Evolutionary conservation across 2,113 vertebrate genomes (phyloP), one percentile per base, ranked within the genome.

Genomic region (Merops nubicus): DNA sequence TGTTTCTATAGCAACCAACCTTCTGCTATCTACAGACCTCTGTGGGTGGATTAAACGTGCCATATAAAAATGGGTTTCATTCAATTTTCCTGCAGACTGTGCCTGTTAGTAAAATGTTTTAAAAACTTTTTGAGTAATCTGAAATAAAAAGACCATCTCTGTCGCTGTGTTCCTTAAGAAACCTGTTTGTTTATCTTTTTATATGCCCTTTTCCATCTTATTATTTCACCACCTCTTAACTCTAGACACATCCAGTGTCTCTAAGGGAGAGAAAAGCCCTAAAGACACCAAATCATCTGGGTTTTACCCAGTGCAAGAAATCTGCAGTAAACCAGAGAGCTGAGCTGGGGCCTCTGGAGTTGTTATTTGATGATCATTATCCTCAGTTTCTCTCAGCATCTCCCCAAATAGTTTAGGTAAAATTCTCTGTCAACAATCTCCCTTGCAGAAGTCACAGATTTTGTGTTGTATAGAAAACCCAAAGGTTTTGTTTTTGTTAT

Each of bases 1-100:
- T 1, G 88, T 91, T 96, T 89, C 91, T 85, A 85, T 87, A 91
- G 91, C 78, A 92, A 93, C 88, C 43, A 92, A 20, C 47, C 36
- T 74, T 69, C 54, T 84, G 40, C 50, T 89, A 54, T 78, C 89
- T 88, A 29, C 83, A 42, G 51, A 69, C 48, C 50, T 96, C 53
- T 80, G 11, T 47, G 42, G n/a, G 48, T 72, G 53, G 72, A 88
- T 95, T 96, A 88, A 84, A 75, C 2, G 19, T 51, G 38, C 34
- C 78, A 26, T 56, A 64, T 60, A 65, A 67, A 95, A 56, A 68
- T 78, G 17, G 16, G 33, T 85, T 92, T 57, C 3, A 10, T 94
- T 93, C 74, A 47, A 8, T 80, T 88, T 77, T 89, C 53, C 67
- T 72, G 54, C 13, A 62, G 57, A 33, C 76, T 63, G 8, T 89